Conservation (phyloP, 2,113 vertebrate species). For the Rhipidura dahli region DNA sequence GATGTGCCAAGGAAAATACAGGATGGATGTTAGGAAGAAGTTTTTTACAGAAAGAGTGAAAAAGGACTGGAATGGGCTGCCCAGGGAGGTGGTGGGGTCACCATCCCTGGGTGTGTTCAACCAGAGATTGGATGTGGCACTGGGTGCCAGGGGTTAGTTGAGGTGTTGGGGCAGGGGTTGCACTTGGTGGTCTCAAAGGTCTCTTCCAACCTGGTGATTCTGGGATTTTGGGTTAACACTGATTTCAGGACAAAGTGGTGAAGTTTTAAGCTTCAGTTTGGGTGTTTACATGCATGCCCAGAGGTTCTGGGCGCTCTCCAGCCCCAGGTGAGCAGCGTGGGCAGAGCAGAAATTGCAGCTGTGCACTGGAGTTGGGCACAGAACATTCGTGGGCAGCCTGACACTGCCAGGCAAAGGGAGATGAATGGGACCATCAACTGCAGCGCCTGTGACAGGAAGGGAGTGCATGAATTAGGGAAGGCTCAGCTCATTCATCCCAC, state of each 20-base stretch:
- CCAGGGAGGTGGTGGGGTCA: too few relatives aligned
- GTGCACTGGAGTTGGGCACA: neutral
- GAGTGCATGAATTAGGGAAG: neutral
- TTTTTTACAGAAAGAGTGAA: too few relatives aligned
- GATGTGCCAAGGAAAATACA: too few relatives aligned
- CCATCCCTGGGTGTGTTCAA: too few relatives aligned
- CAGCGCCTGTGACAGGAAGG: neutral
- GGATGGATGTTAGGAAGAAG: too few relatives aligned
- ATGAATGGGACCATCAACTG: constrained; percentile 5
- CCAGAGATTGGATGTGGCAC: too few relatives aligned
- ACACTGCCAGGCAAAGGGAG: constrained; percentile 11
- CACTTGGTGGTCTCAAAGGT: too few relatives aligned
- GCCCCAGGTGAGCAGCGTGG: constrained; percentile 1
- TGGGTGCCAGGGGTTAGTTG: too few relatives aligned
- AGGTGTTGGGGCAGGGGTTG: too few relatives aligned
- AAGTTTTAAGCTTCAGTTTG: neutral
- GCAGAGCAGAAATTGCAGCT: neutral
- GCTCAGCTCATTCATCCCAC: neutral
- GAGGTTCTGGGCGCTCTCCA: neutral
- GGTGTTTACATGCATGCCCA: neutral
- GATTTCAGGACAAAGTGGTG: neutral
- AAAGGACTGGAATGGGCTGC: too few relatives aligned
- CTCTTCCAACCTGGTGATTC: too few relatives aligned
- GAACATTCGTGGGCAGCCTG: constrained; percentile 36
- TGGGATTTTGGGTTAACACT: neutral